Base-by-base conservation (phyloP, 2,797 vertebrate species). In the Chelmon rostratus region DNA sequence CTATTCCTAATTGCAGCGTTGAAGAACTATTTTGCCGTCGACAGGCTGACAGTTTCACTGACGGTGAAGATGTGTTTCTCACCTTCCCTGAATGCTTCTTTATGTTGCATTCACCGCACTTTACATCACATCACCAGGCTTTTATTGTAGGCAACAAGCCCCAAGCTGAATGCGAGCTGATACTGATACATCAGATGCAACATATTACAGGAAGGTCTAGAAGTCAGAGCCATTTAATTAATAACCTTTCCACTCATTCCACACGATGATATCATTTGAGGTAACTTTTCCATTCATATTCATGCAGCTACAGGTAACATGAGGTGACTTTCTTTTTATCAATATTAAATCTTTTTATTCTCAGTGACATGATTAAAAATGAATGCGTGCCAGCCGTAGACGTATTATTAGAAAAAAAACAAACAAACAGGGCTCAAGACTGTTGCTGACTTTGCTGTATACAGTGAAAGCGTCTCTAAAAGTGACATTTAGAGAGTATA, bases 1-100 rank as follows among this genome's bases (percentile, higher is more conserved):
- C 85, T 87, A 68, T 80, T 67, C 35, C 64, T 40, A 81, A 79
- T 66, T 61, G 71, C 37, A 7, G 76, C 28, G 59, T 52, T 67
- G 42, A 47, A 25, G 12, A 40, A n/a, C 35, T 23, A 6, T 47
- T 82, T 49, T 31, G 15, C 38, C 38, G 18, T 53, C 66, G 13
- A 3, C 10, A 47, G 64, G 52, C 4, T 8, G 52, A 58, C 25
- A 58, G 31, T 40, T 67, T 56, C 21, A 37, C 23, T 13, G 33
- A n/a, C 16, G 37, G 53, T n/a, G 31, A 71, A 52, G 19, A 18
- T 8, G 25, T 21, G 37, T 37, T 47, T 71, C 50, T 59, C 3
- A 53, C 38, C 15, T 35, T 18, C 7, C 2, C 2, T n/a, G 35
- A 16, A 58, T 28, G 33, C 18, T 28, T 52, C 18, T 28, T 23